A percentile compares a stretch with the other conserved stretches of the same genome.
Evolutionary conservation across 2,888 invertebrate species (phyloP).

Genomic region (Drosophila maculinotata): DNA sequence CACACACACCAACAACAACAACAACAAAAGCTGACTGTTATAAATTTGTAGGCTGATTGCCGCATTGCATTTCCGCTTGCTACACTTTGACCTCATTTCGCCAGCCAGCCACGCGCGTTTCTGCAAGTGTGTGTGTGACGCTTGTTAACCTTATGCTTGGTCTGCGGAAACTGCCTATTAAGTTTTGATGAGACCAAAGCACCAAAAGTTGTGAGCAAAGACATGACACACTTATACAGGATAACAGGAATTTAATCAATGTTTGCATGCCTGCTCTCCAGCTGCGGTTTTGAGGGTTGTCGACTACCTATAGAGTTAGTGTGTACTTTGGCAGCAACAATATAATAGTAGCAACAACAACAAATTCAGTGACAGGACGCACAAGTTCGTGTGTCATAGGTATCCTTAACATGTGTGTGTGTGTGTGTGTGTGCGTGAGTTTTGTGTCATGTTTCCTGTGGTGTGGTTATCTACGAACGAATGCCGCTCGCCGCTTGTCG

Average conservation of each 20-base stretch:
- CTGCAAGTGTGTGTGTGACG: conserved; percentile 45
- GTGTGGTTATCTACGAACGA: conserved; percentile 29
- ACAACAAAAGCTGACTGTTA: conserved; percentile 31
- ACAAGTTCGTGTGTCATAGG: conserved; percentile 21
- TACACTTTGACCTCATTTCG: conserved; percentile 60
- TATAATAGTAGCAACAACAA: conserved; percentile 20
- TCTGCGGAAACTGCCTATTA: conserved; percentile 68
- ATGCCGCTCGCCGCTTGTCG: conserved; percentile 32
- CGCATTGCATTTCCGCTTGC: conserved; percentile 64
- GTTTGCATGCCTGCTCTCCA: conserved; percentile 29
- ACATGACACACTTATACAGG: conserved; percentile 16
- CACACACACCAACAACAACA: background rate
- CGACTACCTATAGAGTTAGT: conserved; percentile 5
- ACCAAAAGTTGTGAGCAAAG: conserved; percentile 28
- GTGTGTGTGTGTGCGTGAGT: conserved; percentile 18
- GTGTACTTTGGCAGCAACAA: conserved; percentile 10
- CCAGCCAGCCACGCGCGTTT: conserved; percentile 20
- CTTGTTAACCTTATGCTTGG: conserved; percentile 59
- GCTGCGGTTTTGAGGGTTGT: conserved; percentile 28
- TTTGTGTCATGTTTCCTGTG: conserved; percentile 32
- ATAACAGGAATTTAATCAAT: conserved; percentile 60
- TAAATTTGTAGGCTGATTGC: conserved; percentile 68
- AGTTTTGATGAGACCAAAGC: conserved; percentile 67
- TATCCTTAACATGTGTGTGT: conserved; percentile 2
- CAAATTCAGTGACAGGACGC: conserved; percentile 49